Base-by-base conservation (phyloP, 2,113 vertebrate species). In the Tretioscincus oriximinensis region DNA sequence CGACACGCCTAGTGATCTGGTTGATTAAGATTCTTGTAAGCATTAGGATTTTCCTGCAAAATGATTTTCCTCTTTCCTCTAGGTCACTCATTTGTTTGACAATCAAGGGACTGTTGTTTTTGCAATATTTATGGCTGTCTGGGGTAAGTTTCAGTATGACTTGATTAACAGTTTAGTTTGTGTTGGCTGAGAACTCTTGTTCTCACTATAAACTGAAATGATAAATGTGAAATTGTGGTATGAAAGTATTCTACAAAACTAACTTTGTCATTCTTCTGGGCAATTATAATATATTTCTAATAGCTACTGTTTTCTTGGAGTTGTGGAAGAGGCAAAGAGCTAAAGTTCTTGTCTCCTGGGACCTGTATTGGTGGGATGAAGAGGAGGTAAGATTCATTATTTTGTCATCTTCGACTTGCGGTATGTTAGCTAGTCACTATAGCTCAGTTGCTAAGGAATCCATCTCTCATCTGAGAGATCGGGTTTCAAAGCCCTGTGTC, bases 11-110 rank as follows among this genome's bases (percentile, higher is more conserved):
- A 67, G 16, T 58, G 70, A 54, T 28, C 47, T 80, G 54, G 54
- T 58, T 58, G 54, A 58, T 18, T 16, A 18, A 18, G 54, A 12
- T 14, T 20, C 1, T 65, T 78, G 60, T n/a, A 49, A 29, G 21
- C 5, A 6, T 31, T 26, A 35, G 66, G 51, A 4, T 2, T 28
- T 54, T 9, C 61, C 54, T 63, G 11, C 16, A 45, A 21, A n/a
- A 1, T 45, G 31, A 71, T 26, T 69, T 29, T 28, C 80, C 76
- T 2, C 91, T 35, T 47, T 71, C 29, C 67, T 71, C 68, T 69
- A 99, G 98, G 84, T 98, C 87, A 99, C 96, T 10, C 97, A 97
- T 84, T 93, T 98, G 71, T 96, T 99, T 76, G 98, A 99, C 92
- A 99, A 99, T 22, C 97, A 96, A 77, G 96, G 96, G 47, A 99